Base-by-base conservation (phyloP, 2,888 invertebrate species). In the Antheraea assamensis region DNA sequence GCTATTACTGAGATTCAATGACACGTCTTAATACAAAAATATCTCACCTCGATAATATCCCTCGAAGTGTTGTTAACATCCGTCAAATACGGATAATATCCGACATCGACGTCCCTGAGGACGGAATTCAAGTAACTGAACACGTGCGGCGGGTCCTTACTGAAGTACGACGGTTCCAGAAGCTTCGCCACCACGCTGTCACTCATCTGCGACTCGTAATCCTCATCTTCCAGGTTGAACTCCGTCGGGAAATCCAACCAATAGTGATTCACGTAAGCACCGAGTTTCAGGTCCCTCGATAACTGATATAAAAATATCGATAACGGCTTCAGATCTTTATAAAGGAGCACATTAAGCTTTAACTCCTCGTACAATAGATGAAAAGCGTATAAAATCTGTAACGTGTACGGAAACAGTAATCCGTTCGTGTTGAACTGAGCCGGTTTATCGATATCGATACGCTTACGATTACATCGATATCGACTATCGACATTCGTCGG, bases 311-410 rank as follows among this genome's bases (percentile, higher is more conserved):
- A 89, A 74, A 98, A 95, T 78, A 92, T 85, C 0, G 96, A 97
- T 64, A 99, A 85, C 0, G 96, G 95, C 73, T 96, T 95, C 76
- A 98, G 87, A 79, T 97, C 96, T 74, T 96, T 96, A 71, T 95
- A 95, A 78, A 97, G 91, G 0, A 97, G 91, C 0, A 96, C 95
- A 82, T 98, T 97, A 74, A 99, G 88, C 86, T 99, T 99, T 7
- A 98, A 93, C 85, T 99, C 98, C 95, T 99, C 99, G 83, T 99
- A 99, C 0, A 98, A 95, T 49, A 99, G 93, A 92, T 99, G 99
- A 55, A 99, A 93, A 0, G 97, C 95, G 85, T 96, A 98, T 74
- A 98, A 95, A 49, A 98, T 95, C 73, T 97, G 95, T 10, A 97
- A 95, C 19, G 97, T 95, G 81, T 97, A 96, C 0, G 96, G 95